phyloP scores from a whole-genome alignment of 2,888 invertebrate species.

The Lasioglossum vierecki region DNA sequence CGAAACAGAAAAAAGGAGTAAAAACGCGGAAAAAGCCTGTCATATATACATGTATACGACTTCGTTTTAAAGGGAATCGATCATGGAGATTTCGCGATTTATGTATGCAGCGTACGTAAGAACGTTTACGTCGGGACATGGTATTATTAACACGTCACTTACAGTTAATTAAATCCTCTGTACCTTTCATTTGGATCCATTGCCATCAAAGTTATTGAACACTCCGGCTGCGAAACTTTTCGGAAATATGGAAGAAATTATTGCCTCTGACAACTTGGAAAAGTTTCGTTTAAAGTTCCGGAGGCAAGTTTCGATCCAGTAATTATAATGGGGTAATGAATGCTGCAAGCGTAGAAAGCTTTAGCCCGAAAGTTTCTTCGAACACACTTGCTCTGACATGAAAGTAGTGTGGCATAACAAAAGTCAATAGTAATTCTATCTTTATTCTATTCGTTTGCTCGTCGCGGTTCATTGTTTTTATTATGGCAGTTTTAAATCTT shows the following conservation, averaged over 20 bases:
- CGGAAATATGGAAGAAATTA: not conserved
- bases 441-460: too few relatives aligned
- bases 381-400: not conserved
- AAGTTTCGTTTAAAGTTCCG: conserved; percentile 13
- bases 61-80: conserved; percentile 1
- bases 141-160: not conserved
- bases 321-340: conserved; percentile 6
- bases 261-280: conserved; percentile 5
- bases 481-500: too few relatives aligned
- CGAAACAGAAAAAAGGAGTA: not conserved
- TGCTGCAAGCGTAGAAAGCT: not conserved
- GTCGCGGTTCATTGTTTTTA: too few relatives aligned
- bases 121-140: not conserved
- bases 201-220: not conserved
- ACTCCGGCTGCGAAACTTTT: not conserved
- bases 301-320: not conserved
- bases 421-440: not conserved
- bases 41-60: not conserved
- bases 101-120: not conserved
- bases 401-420: not conserved
- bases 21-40: not conserved
- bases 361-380: not conserved
- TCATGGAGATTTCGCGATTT: not conserved
- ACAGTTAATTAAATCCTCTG: not conserved
- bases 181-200: not conserved